Conservation (phyloP, 2,888 invertebrate species). For the Pocota personata region DNA sequence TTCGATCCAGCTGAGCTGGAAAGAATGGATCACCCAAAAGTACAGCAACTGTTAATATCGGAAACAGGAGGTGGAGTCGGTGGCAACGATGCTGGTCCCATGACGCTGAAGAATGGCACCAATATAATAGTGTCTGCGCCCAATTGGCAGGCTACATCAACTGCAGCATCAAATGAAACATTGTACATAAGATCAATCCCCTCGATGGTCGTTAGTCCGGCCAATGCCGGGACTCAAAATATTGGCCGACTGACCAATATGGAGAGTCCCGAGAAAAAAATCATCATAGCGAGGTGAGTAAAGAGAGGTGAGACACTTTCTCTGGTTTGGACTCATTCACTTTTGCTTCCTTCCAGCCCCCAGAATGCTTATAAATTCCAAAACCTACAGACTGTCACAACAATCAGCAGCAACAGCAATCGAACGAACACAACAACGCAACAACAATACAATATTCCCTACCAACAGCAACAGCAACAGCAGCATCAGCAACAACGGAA, state of each 20-base stretch:
- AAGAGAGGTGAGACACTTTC: background rate
- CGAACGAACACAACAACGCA: constrained; percentile 74
- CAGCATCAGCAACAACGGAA: constrained; percentile 84
- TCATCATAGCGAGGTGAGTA: constrained; percentile 77
- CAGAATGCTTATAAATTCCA: constrained; percentile 78
- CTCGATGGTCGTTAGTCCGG: constrained; percentile 74
- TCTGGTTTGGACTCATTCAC: background rate
- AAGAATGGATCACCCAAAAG: constrained; percentile 77
- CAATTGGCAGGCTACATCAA: constrained; percentile 61
- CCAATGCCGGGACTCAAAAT: constrained; percentile 76
- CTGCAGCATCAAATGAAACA: constrained; percentile 73
- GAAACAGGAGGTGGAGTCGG: constrained; percentile 27
- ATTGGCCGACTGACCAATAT: constrained; percentile 73
- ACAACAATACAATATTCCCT: constrained; percentile 77
- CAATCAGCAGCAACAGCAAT: constrained; percentile 71
- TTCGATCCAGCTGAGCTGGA: constrained; percentile 83
- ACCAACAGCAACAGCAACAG: constrained; percentile 81
- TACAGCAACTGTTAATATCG: constrained; percentile 75
- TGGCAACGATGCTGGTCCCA: constrained; percentile 55
- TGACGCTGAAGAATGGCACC: constrained; percentile 77
- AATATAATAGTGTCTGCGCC: constrained; percentile 76
- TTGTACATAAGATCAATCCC: constrained; percentile 76
- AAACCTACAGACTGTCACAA: constrained; percentile 76
- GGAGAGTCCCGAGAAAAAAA: constrained; percentile 78
- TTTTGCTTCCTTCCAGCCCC: constrained; percentile 69